phyloP scores from a whole-genome alignment of 1,140 invertebrate genomes.

The Pogonomyrmex californicus region DNA sequence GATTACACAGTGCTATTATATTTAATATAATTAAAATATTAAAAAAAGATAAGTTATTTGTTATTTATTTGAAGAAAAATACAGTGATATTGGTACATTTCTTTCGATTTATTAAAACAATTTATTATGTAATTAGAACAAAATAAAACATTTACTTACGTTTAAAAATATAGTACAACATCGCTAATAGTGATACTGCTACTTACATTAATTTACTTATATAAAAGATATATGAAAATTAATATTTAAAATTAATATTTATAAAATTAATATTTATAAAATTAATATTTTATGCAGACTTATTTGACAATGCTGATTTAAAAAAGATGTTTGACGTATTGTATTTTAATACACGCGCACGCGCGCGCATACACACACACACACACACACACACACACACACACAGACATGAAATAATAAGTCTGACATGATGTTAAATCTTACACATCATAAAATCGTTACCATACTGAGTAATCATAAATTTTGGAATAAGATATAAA shows the following conservation, averaged over 20 bases:
- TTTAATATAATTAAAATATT: conserved; percentile 7
- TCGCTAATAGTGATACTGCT: background rate
- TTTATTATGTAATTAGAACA: background rate
- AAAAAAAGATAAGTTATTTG: background rate
- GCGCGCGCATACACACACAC: background rate
- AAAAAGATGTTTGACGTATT: background rate
- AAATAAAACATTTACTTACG: conserved; percentile 23
- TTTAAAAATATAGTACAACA: conserved; percentile 25
- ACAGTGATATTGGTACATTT: background rate
- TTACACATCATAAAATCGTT: no score
- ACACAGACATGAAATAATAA: no score
- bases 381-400: no score
- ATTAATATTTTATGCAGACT: conserved; percentile 10
- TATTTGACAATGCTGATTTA: background rate
- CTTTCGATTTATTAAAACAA: background rate
- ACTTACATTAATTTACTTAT: conserved; percentile 7
- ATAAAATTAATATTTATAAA: no score
- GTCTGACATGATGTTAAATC: no score
- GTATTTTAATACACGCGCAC: background rate
- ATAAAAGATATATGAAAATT: conserved; percentile 1
- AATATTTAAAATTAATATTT: no score
- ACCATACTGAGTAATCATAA: background rate
- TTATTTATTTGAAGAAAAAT: conserved; percentile 15
- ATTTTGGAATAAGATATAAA: conserved; percentile 21
- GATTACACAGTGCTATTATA: background rate